Evolutionary conservation across 2,797 vertebrate species (phyloP), one percentile per base, ranked within the genome.

Genomic region (Urocyon cinereoargenteus): DNA sequence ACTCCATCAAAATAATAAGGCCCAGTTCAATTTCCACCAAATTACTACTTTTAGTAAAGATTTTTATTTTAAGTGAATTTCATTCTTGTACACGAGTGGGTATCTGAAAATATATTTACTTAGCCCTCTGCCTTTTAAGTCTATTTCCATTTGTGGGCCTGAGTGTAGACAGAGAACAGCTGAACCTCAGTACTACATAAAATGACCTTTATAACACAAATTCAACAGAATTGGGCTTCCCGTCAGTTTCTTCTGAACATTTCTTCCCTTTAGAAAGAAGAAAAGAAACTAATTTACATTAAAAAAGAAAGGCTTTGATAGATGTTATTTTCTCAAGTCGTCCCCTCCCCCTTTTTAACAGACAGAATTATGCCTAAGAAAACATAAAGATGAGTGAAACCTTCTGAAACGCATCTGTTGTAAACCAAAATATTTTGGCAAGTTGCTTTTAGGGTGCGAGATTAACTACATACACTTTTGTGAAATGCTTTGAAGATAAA

Each of bases 391-490:
- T 96, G 49, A 95, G 53, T 78, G 72, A 96, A 97, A 91, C 2
- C 77, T 90, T 93, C 94, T 78, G 66, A 95, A 95, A 94, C 34
- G 53, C 59, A 86, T 92, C 91, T 96, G 72, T 64, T 79, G 28
- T 88, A 79, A 90, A 97, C 94, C 53, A 97, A 97, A 97, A 97
- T 96, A 97, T 97, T 97, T 95, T 89, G 81, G 57, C 85, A 96
- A 88, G 31, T 94, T 95, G 85, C 36, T 96, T 95, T 97, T 73
- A 93, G 77, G 31, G 45, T 94, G 24, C 40, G 26, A 88, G 81
- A 97, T 97, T 97, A 97, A 96, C 86, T 68, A 49, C 75, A 64
- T 82, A 61, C 28, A 85, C 26, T 84, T 88, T 86, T 66, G 31
- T 83, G 55, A 97, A 97, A 51, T 77, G 53, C 81, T 97, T 97